Base-by-base conservation (phyloP, 2,113 vertebrate species). In the Halichoerus grypus region DNA sequence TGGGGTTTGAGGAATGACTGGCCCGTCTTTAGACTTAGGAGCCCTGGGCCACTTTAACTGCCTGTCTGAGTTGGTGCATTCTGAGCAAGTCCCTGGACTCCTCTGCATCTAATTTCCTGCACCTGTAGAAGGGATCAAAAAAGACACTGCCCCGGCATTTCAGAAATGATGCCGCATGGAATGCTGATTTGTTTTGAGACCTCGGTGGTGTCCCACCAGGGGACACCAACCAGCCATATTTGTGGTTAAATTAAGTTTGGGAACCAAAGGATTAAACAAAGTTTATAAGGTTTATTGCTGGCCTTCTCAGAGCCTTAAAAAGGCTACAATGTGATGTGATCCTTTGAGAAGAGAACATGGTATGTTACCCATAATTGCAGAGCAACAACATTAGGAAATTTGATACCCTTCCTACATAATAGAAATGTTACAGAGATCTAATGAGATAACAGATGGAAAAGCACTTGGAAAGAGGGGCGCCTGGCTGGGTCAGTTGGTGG, bases 161-260 rank as follows among this genome's bases (percentile, higher is more conserved):
- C 36, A 4, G 7, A 59, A 8, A 22, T 5, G 36, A 46, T 36
- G 5, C 65, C 42, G 39, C 69, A 6, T 0, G 7, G 51, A 89
- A 86, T 18, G 10, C 19, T 77, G 19, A 42, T 72, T 21, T 67
- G 7, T 39, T 31, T 22, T 10, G 36, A 91, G 33, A 88, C 2
- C 9, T 63, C 39, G 53, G 26, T 42, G 22, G 7, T 28, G 16
- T 71, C 46, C 31, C 61, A 31, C 5, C 22, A 14, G 14, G 67
- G 59, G 79, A 69, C 16, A 67, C 53, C 22, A 81, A 65, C 5
- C 31, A 86, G 31, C 8, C 7, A 8, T 14, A 61, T 69, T 13
- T 89, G 92, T 79, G 67, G 65, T 89, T 85, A 79, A 89, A 53
- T 51, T 33, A 84, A 91, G 21, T 80, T 77, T 72, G 24, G 15